Conservation (phyloP, 2,113 vertebrate genomes). For the Oxyruncus cristatus region DNA sequence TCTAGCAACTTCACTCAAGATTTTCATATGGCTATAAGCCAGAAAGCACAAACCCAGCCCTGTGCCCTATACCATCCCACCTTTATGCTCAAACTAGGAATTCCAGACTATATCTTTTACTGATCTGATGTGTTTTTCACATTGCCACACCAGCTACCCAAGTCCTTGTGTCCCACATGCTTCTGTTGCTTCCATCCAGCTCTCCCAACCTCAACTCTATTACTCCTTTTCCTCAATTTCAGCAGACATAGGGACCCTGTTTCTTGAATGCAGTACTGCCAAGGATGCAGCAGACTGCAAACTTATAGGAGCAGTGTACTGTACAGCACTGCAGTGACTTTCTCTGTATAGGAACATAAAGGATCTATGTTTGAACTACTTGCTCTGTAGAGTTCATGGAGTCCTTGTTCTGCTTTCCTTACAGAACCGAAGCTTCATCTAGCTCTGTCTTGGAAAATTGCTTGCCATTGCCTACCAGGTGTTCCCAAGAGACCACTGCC, state of each 20-base stretch:
- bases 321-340: background rate
- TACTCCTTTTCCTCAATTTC: background rate
- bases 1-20: background rate
- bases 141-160: background rate
- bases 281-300: background rate
- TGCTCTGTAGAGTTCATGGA: background rate
- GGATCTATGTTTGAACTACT: background rate
- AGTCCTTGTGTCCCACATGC: background rate
- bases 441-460: background rate
- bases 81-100: background rate
- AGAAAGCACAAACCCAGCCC: background rate
- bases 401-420: background rate
- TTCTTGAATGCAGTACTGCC: background rate
- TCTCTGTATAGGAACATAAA: background rate
- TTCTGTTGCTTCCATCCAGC: background rate
- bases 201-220: background rate
- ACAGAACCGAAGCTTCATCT: background rate
- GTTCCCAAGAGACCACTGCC: background rate
- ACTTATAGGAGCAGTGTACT: background rate
- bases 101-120: background rate
- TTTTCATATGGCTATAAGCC: background rate
- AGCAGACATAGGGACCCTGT: background rate
- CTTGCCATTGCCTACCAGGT: rapidly evolving
- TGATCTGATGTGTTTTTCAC: background rate
- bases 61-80: background rate